Evolutionary conservation across 2,113 vertebrate species (phyloP), one percentile per base, ranked within the genome.

Genomic region (Eudyptes chrysolophus): DNA sequence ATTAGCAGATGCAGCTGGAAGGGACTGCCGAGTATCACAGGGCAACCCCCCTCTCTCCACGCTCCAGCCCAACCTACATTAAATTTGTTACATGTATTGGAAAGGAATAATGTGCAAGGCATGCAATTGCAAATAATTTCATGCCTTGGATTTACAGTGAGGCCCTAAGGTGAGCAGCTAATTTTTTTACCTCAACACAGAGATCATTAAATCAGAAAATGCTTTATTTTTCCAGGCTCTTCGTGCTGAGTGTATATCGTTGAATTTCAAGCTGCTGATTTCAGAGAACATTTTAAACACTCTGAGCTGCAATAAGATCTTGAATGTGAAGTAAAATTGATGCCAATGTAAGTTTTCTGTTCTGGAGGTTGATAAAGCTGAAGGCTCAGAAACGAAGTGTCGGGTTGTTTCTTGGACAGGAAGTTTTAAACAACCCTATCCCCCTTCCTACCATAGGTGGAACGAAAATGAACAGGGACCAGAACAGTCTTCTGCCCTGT

Each of bases 151-250:
- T 93, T 96, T 94, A 87, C 75, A 85, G 66, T 72, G 78, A 72
- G 78, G 49, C 57, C 70, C 72, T 60, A 93, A 87, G 87, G 81
- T 97, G 75, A 90, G 51, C 75, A 93, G 46, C 46, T 95, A 80
- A 95, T 92, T 94, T 96, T 97, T 97, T 95, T 66, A 94, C 42
- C 54, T 93, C 66, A 80, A 91, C 77, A 64, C 55, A 70, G 62
- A 79, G 49, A 94, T 80, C 75, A 52, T 74, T 93, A 77, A 74
- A 86, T 95, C 93, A 95, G 74, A 94, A 96, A 95, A 70, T 44
- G 42, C 75, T 85, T 85, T 91, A 29, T 78, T 94, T 94, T 94
- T 85, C 51, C 58, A 61, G 46, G 29, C 49, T 90, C 36, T 94
- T 92, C 9, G 4, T 77, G 70, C 74, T 92, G 60, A 75, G 57